Conservation (phyloP, 2,888 invertebrate species). For the Coenonympha glycerion region DNA sequence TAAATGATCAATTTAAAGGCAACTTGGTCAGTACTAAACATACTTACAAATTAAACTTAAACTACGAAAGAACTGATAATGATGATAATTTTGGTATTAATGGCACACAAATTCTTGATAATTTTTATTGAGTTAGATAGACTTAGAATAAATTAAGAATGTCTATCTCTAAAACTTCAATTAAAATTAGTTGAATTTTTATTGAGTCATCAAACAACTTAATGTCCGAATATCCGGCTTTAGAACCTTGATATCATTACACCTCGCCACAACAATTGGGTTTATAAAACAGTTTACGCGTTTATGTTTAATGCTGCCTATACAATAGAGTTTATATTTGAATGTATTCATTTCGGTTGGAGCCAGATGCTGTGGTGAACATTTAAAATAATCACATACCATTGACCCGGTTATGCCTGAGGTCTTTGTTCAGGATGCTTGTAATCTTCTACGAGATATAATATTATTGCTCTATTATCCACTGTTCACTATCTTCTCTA, state of each 20-base stretch:
- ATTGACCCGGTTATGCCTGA: conserved; percentile 38
- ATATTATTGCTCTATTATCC: not conserved
- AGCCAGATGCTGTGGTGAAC: conserved; percentile 17
- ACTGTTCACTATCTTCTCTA: not conserved
- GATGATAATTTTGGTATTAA: too few relatives aligned
- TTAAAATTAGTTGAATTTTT: too few relatives aligned
- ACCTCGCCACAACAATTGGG: conserved; percentile 1
- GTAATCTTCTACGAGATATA: conserved; percentile 20
- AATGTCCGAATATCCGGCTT: conserved; percentile 12
- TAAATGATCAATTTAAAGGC: too few relatives aligned
- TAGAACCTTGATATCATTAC: conserved; percentile 15
- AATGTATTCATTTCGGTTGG: conserved; percentile 4
- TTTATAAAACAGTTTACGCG: not conserved
- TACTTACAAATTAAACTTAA: too few relatives aligned
- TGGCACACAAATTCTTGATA: too few relatives aligned
- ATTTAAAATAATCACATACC: conserved; percentile 33
- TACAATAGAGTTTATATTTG: conserved; percentile 12
- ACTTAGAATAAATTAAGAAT: too few relatives aligned
- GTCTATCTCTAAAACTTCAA: too few relatives aligned
- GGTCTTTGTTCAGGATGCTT: conserved; percentile 31
- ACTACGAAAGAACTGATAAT: too few relatives aligned
- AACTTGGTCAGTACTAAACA: too few relatives aligned
- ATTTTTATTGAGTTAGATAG: too few relatives aligned
- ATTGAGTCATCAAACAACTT: not conserved
- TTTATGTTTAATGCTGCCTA: not conserved